Evolutionary conservation across 2,113 vertebrate species (phyloP), one percentile per base, ranked within the genome.

Genomic region (Mesoclemmys tuberculata): DNA sequence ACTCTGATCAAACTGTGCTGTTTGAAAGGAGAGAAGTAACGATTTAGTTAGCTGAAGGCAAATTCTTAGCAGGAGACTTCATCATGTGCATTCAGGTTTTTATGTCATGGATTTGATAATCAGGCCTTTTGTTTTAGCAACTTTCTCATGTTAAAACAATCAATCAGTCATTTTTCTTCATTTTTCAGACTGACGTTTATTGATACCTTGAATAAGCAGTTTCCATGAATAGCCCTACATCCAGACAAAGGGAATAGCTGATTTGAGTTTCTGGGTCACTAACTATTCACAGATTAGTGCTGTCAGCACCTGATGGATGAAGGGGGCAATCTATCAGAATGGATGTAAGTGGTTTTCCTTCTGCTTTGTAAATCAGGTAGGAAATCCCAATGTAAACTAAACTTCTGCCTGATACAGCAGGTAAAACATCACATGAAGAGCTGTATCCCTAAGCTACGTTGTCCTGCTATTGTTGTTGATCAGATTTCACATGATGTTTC

Each of bases 151-250:
- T 54, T 95, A 96, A 96, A 97, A 96, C 38, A n/a, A 91, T 41
- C 61, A 92, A 93, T 97, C 83, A 93, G 48, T 96, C 95, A 95
- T 87, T 96, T 97, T 80, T 87, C 88, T 88, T 97, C 77, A 1
- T 87, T 85, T 84, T 93, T 75, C 81, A 80, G 9, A 6, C 75
- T 91, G 92, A 93, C 89, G 87, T 90, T 95, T 93, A 92, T 51
- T 89, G 71, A 38, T 87, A 90, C 13, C n/a, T 95, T 84, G 89
- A 96, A 95, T 90, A 90, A 24, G 21, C 48, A 71, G 68, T 94
- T 98, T 96, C 71, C 31, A 31, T 93, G 87, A 97, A 96, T 35
- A 93, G 85, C 85, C 84, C 61, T 80, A 5, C 48, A 90, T 89
- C 83, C 88, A 96, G 93, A 97, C 2, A 84, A 95, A 96, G 79